Conservation (phyloP, 2,797 vertebrate genomes). For the Danio kyathit region DNA sequence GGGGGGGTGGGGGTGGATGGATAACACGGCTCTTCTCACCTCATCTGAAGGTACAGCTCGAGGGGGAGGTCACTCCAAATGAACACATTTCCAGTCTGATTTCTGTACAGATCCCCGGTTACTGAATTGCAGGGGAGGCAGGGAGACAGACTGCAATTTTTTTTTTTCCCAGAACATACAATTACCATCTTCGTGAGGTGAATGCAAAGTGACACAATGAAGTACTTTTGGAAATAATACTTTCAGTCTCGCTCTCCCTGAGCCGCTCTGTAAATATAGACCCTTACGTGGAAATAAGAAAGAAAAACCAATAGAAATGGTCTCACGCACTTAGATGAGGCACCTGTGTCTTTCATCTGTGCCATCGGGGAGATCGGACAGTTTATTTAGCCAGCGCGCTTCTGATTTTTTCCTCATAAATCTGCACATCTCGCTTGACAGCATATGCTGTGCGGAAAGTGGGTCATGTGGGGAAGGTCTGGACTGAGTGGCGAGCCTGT, state of each 20-base stretch:
- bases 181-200: slow-evolving; percentile 61
- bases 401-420: slow-evolving; percentile 31
- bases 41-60: slow-evolving; percentile 50
- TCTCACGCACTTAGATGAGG: slow-evolving; percentile 8
- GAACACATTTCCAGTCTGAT: slow-evolving; percentile 59
- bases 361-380: slow-evolving; percentile 36
- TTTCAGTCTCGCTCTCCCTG: not conserved
- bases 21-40: slow-evolving; percentile 42
- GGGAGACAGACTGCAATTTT: slow-evolving; percentile 60
- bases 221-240: slow-evolving; percentile 46
- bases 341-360: slow-evolving; percentile 38
- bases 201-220: slow-evolving; percentile 55
- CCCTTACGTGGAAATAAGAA: slow-evolving; percentile 18
- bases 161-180: slow-evolving; percentile 52
- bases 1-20: too few relatives aligned
- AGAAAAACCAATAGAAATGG: slow-evolving; percentile 28
- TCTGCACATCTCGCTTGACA: slow-evolving; percentile 22
- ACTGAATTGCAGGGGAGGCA: slow-evolving; percentile 56
- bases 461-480: slow-evolving; percentile 25
- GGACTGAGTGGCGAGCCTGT: slow-evolving; percentile 37
- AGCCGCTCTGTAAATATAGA: slow-evolving; percentile 41
- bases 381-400: slow-evolving; percentile 36
- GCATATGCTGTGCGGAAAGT: slow-evolving; percentile 32
- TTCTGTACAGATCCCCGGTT: slow-evolving; percentile 55
- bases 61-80: slow-evolving; percentile 57